These are phyloP conservation scores for Drosophila anceps DNA, from an alignment of 2,888 invertebrate genomes.

Conservation along the genomic window DNA sequence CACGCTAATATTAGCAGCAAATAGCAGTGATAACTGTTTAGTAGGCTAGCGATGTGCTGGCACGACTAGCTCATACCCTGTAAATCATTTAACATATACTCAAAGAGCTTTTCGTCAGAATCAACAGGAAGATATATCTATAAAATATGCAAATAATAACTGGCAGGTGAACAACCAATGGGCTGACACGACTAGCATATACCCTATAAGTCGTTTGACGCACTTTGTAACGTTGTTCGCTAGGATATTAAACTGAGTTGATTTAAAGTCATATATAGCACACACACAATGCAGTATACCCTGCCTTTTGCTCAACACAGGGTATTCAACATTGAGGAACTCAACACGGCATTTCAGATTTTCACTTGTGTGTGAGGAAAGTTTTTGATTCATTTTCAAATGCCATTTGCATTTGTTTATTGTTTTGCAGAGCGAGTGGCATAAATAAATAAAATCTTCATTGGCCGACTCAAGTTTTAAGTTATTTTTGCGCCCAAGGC, in stretches of 20 bases:
- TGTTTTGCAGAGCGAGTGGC: conserved; percentile 17
- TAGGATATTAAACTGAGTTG: background rate
- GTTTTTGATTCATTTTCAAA: conserved; percentile 51
- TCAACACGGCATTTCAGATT: conserved; percentile 29
- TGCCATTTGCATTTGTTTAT: conserved; percentile 44
- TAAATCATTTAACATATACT: background rate
- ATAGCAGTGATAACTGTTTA: conserved; percentile 43
- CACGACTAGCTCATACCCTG: conserved; percentile 15
- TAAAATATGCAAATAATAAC: conserved; percentile 26
- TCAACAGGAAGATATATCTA: background rate
- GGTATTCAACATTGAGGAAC: conserved; percentile 31
- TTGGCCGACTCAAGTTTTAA: conserved; percentile 15
- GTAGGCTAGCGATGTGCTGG: background rate
- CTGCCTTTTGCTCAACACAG: background rate
- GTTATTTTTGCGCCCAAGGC: conserved; percentile 26
- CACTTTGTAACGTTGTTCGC: background rate
- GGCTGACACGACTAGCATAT: background rate
- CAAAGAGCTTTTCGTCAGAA: background rate
- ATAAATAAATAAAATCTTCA: conserved; percentile 45
- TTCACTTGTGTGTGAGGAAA: conserved; percentile 48
- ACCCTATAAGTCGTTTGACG: background rate
- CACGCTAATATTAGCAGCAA: conserved; percentile 66
- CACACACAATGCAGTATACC: background rate
- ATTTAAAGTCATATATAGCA: no score
- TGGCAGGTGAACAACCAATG: background rate